A percentile compares a stretch with the other conserved stretches of the same genome.
phyloP scores from a whole-genome alignment of 2,113 vertebrate species.

The Pterocles burchelli region DNA sequence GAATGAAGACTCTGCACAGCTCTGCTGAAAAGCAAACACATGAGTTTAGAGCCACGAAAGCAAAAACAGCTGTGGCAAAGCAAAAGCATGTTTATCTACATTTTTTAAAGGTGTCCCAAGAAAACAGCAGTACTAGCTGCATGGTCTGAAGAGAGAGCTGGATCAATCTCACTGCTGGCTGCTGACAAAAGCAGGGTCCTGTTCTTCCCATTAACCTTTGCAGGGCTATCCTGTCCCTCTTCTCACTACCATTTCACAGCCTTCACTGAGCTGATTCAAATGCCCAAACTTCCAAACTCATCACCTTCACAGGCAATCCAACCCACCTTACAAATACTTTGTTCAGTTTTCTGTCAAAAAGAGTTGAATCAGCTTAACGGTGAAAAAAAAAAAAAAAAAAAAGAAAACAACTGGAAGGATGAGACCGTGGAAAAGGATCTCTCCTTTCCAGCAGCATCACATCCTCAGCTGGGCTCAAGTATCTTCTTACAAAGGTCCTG shows the following conservation, averaged over 20 bases:
- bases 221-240: background rate
- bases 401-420: background rate
- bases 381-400: background rate
- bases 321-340: background rate
- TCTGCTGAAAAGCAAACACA: background rate
- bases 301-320: background rate
- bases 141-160: background rate
- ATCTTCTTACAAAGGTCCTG: background rate
- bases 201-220: background rate
- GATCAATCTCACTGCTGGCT: background rate
- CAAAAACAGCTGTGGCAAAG: background rate
- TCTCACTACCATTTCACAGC: background rate
- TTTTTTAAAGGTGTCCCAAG: background rate
- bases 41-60: rapidly evolving
- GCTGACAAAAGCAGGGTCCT: background rate
- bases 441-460: background rate
- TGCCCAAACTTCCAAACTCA: background rate
- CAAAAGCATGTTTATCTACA: background rate
- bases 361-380: background rate
- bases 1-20: background rate
- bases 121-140: background rate
- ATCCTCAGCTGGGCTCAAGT: background rate
- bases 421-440: background rate
- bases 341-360: background rate
- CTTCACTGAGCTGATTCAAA: background rate